phyloP scores from a whole-genome alignment of 2,888 invertebrate species.

The Eupithecia pulchellata region DNA sequence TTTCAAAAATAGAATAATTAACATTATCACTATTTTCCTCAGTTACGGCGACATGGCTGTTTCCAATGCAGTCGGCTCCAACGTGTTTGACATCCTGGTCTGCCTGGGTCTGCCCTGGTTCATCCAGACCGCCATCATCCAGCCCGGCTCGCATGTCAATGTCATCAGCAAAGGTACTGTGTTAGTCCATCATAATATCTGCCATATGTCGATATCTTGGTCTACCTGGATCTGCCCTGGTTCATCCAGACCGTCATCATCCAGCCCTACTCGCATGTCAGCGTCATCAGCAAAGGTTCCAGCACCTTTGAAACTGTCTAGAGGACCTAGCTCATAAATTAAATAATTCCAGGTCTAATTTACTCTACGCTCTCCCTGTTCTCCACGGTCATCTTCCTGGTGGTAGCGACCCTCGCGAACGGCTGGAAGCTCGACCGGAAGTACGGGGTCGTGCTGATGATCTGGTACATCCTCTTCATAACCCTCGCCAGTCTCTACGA shows the following conservation, averaged over 20 bases:
- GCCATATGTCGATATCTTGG: constrained; percentile 97
- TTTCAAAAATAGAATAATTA: background rate
- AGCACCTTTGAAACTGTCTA: too few relatives aligned
- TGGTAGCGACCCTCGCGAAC: constrained; percentile 96
- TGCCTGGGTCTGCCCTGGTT: constrained; percentile 99
- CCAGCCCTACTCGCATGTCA: constrained; percentile 93
- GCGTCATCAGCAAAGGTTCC: constrained; percentile 97
- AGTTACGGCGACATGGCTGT: constrained; percentile 98
- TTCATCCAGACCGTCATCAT: constrained; percentile 97
- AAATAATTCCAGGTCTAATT: constrained; percentile 89
- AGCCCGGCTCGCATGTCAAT: constrained; percentile 94
- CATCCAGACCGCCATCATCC: constrained; percentile 95
- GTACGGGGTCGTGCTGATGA: constrained; percentile 94
- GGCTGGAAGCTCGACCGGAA: constrained; percentile 97
- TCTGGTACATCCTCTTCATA: constrained; percentile 97
- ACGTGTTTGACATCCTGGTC: constrained; percentile 97
- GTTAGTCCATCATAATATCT: background rate
- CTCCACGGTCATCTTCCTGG: constrained; percentile 95
- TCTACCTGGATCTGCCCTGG: constrained; percentile 98
- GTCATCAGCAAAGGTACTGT: constrained; percentile 95
- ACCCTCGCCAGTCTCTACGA: constrained; percentile 96
- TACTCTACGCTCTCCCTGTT: constrained; percentile 97
- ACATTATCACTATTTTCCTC: constrained; percentile 14
- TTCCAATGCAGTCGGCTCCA: constrained; percentile 97
- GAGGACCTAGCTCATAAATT: too few relatives aligned